Evolutionary conservation across 2,888 invertebrate species (phyloP).

Genomic region (Pristionchus fissidentatus): DNA sequence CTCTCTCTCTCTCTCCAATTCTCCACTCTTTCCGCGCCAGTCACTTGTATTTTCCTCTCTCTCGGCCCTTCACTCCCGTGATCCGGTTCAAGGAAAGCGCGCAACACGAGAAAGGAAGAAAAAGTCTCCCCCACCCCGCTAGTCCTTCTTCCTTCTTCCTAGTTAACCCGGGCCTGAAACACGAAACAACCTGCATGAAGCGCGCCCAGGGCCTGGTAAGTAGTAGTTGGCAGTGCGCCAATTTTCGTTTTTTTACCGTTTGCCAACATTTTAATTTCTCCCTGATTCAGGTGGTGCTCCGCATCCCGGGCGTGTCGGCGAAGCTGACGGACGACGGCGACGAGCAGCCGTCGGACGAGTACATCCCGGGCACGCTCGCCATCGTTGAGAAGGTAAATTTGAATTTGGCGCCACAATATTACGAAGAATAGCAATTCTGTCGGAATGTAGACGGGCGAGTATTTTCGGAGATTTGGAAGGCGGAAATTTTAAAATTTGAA

Average conservation of each 20-base stretch:
- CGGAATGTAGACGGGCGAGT: background rate
- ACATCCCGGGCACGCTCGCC: conserved; percentile 61
- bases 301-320: conserved; percentile 58
- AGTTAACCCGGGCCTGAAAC: background rate
- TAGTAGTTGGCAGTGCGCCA: background rate
- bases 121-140: background rate
- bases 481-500: background rate
- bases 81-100: too few relatives aligned
- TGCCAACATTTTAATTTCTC: background rate
- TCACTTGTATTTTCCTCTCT: background rate
- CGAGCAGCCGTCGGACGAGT: conserved; percentile 49
- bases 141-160: background rate
- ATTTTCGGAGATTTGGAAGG: background rate
- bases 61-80: background rate
- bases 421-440: background rate
- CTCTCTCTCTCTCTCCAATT: background rate
- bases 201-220: conserved; percentile 22
- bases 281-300: conserved; percentile 54
- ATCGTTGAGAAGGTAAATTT: conserved; percentile 67
- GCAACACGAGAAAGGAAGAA: too few relatives aligned
- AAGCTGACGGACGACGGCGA: conserved; percentile 54
- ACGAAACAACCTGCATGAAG: too few relatives aligned
- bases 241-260: background rate
- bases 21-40: background rate
- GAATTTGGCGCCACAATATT: conserved; percentile 12